Evolutionary conservation across 2,113 vertebrate genomes (phyloP).

Genomic region (Cyanoramphus novaezelandiae): DNA sequence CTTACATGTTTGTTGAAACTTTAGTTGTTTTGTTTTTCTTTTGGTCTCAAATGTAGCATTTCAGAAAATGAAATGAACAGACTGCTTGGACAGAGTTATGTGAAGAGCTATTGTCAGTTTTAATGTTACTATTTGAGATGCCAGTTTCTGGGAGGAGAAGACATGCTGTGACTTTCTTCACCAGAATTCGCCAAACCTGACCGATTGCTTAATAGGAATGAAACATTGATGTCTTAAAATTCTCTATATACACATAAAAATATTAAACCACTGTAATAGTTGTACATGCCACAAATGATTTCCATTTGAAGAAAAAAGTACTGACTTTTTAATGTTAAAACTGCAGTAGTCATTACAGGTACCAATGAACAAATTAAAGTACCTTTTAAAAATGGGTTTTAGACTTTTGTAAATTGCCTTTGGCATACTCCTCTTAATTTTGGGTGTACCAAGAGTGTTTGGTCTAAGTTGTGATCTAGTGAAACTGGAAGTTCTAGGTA

Average conservation of each 20-base stretch:
- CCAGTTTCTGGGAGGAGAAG: slow-evolving; percentile 57
- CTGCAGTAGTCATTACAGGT: slow-evolving; percentile 61
- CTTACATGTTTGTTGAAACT: slow-evolving; percentile 63
- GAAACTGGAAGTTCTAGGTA: slow-evolving; percentile 2
- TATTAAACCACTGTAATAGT: slow-evolving; percentile 43
- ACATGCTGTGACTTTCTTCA: slow-evolving; percentile 44
- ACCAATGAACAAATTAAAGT: slow-evolving; percentile 70
- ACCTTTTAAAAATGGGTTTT: slow-evolving; percentile 67
- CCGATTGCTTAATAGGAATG: slow-evolving; percentile 52
- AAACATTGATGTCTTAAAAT: slow-evolving; percentile 49
- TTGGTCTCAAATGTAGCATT: slow-evolving; percentile 77
- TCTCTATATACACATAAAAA: neutral
- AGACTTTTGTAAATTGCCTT: slow-evolving; percentile 59
- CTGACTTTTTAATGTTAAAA: slow-evolving; percentile 67
- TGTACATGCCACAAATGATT: slow-evolving; percentile 60
- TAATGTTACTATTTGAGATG: slow-evolving; percentile 65
- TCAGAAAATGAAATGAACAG: slow-evolving; percentile 55
- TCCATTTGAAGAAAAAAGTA: slow-evolving; percentile 39
- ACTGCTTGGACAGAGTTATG: slow-evolving; percentile 6
- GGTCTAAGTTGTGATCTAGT: neutral
- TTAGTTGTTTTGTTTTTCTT: slow-evolving; percentile 58
- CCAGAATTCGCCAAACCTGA: slow-evolving; percentile 55
- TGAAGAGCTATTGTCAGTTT: slow-evolving; percentile 53
- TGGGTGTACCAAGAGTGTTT: slow-evolving; percentile 4
- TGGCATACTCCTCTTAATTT: slow-evolving; percentile 1